Evolutionary conservation across 2,888 invertebrate species (phyloP).

Genomic region (Caenorhabditis becei): DNA sequence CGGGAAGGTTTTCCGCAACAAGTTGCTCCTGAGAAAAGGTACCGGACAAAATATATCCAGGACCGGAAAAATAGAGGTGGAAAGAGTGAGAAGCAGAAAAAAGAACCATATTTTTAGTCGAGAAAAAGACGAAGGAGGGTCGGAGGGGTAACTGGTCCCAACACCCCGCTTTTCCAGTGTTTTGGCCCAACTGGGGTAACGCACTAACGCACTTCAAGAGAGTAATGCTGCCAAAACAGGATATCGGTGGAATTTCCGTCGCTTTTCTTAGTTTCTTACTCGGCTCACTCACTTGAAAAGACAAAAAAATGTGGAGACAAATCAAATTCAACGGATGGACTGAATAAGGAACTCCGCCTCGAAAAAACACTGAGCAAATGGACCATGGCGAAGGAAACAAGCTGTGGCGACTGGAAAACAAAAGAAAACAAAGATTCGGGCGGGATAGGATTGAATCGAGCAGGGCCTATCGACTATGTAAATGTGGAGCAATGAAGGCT

Average conservation of each 20-base stretch:
- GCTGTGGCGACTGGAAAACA: slow-evolving; percentile 1
- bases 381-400: slow-evolving; percentile 26
- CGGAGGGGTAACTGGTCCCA: neutral
- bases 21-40: slow-evolving; percentile 4
- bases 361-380: slow-evolving; percentile 36
- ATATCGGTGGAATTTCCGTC: slow-evolving; percentile 33
- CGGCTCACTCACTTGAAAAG: slow-evolving; percentile 1
- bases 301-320: slow-evolving; percentile 33
- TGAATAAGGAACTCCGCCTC: slow-evolving; percentile 6
- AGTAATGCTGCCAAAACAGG: slow-evolving; percentile 45
- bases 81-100: slow-evolving; percentile 21
- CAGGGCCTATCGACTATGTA: too few species aligned
- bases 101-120: slow-evolving; percentile 47
- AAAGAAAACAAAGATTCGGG: neutral
- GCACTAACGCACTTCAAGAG: slow-evolving; percentile 36
- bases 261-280: neutral
- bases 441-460: too few species aligned
- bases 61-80: neutral
- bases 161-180: neutral
- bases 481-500: too few species aligned
- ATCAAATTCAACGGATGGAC: slow-evolving; percentile 51
- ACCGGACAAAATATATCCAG: neutral
- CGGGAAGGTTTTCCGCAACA: neutral
- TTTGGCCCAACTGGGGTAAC: neutral
- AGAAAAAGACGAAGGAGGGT: neutral